A percentile compares a stretch with the other conserved stretches of the same genome.
Conservation (phyloP, 2,797 vertebrate species). For the Chlorospingus flavigularis region DNA sequence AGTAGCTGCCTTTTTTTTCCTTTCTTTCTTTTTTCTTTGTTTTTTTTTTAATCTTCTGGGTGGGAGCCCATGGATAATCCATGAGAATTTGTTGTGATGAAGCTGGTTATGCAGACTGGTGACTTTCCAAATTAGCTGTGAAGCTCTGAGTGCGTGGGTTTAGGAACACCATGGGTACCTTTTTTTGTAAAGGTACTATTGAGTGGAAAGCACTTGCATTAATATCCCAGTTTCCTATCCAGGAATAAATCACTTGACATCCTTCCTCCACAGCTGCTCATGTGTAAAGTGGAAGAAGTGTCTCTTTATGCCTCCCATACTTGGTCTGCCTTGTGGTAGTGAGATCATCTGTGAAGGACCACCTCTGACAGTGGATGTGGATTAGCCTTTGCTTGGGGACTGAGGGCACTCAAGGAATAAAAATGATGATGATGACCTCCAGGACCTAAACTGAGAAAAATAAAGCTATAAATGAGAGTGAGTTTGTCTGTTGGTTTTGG, state of each 20-base stretch:
- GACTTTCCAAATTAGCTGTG: not conserved
- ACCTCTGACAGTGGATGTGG: not conserved
- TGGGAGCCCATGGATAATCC: not conserved
- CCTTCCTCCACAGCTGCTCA: not conserved
- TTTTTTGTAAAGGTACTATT: not conserved
- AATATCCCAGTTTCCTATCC: not conserved
- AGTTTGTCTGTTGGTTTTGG: not conserved
- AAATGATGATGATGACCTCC: not conserved
- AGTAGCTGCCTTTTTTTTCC: not conserved
- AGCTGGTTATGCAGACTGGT: not conserved
- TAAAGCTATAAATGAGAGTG: not conserved
- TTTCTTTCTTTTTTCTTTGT: rapidly evolving
- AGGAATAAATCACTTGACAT: not conserved
- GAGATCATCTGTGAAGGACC: not conserved
- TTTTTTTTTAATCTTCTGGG: not conserved
- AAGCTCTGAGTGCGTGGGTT: not conserved
- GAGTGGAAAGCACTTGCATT: not conserved
- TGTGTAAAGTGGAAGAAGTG: not conserved
- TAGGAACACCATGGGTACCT: not conserved
- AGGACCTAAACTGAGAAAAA: not conserved
- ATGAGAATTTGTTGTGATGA: not conserved
- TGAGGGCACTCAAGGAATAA: not conserved
- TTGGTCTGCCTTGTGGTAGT: not conserved
- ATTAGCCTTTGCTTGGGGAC: not conserved
- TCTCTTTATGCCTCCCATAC: not conserved